phyloP scores from a whole-genome alignment of 2,888 invertebrate genomes.

The Diaphora mendica region DNA sequence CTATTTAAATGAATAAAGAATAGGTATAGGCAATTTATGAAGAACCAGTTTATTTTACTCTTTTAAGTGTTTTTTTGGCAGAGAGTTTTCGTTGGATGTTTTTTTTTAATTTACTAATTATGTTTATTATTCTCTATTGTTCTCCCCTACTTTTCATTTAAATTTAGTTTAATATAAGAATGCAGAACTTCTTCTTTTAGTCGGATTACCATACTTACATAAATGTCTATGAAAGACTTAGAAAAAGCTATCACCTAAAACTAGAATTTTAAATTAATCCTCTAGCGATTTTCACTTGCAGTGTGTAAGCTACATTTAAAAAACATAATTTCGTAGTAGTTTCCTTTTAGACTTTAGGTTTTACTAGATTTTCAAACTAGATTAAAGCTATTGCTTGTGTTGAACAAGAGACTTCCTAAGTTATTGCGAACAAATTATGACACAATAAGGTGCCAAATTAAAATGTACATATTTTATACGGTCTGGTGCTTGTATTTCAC shows the following conservation, averaged over 20 bases:
- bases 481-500: not conserved
- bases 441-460: not conserved
- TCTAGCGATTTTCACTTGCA: not conserved
- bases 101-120: too few species aligned
- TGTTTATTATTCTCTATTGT: not conserved
- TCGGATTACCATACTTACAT: not conserved
- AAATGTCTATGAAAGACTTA: too few species aligned
- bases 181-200: not conserved
- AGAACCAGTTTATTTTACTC: too few species aligned
- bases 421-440: constrained; percentile 6
- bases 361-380: constrained; percentile 39
- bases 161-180: not conserved
- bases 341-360: constrained; percentile 21
- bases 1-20: too few species aligned
- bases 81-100: too few species aligned
- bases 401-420: constrained; percentile 21
- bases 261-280: not conserved
- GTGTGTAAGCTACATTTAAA: constrained; percentile 23
- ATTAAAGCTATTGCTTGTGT: constrained; percentile 35
- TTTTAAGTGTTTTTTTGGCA: too few species aligned
- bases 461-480: not conserved
- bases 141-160: not conserved
- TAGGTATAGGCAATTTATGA: too few species aligned
- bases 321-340: constrained; percentile 35
- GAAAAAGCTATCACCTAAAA: not conserved